phyloP scores from a whole-genome alignment of 2,797 vertebrate species.

The Hoplostethus atlanticus region DNA sequence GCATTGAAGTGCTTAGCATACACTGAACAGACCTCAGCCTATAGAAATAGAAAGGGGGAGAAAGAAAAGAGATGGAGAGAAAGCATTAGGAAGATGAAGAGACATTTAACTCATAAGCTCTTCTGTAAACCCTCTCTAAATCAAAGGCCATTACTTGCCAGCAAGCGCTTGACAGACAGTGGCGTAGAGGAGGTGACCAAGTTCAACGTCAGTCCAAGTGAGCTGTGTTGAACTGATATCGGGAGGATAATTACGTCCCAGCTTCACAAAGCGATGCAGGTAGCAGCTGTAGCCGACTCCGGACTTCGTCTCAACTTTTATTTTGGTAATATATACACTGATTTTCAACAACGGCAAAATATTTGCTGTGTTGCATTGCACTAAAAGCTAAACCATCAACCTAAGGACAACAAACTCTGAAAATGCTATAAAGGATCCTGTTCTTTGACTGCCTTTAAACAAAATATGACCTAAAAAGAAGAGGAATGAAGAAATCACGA shows the following conservation, averaged over 20 bases:
- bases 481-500: not conserved
- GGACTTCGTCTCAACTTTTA: too few relatives aligned
- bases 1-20: slow-evolving; percentile 74
- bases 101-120: not conserved
- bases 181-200: not conserved
- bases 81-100: not conserved
- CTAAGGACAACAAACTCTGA: too few relatives aligned
- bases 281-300: not conserved
- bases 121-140: not conserved
- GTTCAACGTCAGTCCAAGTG: not conserved
- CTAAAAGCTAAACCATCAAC: too few relatives aligned
- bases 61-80: slow-evolving; percentile 40
- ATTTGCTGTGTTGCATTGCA: too few relatives aligned
- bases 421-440: too few relatives aligned
- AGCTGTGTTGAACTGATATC: too few relatives aligned
- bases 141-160: too few relatives aligned
- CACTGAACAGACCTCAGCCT: slow-evolving; percentile 72
- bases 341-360: too few relatives aligned
- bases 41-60: slow-evolving; percentile 67
- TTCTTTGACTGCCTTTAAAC: too few relatives aligned
- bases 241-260: not conserved
- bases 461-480: not conserved
- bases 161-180: not conserved
- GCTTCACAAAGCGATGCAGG: too few relatives aligned
- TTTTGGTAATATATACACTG: too few relatives aligned